A percentile compares a stretch with the other conserved stretches of the same genome.
These are phyloP conservation scores for Pelecanus crispus DNA, from an alignment of 2,113 vertebrate species.

Conservation along the genomic window DNA sequence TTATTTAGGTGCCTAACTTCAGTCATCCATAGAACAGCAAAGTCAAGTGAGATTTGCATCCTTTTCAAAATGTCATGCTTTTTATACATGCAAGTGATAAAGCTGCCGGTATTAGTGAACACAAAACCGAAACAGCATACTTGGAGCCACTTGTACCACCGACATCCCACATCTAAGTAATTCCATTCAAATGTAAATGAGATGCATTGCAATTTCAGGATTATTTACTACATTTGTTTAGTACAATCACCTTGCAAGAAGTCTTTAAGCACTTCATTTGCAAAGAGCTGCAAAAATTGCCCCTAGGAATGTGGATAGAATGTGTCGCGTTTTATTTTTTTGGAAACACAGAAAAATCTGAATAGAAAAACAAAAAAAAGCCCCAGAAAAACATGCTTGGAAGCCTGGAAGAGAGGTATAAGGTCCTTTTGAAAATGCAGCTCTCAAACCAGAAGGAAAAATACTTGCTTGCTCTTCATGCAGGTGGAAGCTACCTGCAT, in stretches of 20 bases:
- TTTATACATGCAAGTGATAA: not conserved
- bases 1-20: conserved; percentile 7
- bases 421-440: not conserved
- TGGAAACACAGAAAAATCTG: not conserved
- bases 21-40: not conserved
- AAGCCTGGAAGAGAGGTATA: not conserved
- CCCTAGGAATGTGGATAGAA: not conserved
- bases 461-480: not conserved
- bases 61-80: not conserved
- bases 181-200: conserved; percentile 50
- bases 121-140: not conserved
- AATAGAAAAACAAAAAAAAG: not conserved
- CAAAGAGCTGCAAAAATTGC: conserved; percentile 12
- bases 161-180: not conserved
- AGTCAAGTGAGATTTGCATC: not conserved
- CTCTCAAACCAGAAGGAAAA: not conserved
- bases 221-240: conserved; percentile 52
- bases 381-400: not conserved
- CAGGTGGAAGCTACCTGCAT: not conserved
- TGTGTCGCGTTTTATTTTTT: not conserved
- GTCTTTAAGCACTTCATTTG: not conserved
- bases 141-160: not conserved
- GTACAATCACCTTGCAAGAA: conserved; percentile 22
- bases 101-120: not conserved
- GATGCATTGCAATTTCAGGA: conserved; percentile 6